Evolutionary conservation across 2,888 invertebrate genomes (phyloP).

Genomic region (Antitype chi): DNA sequence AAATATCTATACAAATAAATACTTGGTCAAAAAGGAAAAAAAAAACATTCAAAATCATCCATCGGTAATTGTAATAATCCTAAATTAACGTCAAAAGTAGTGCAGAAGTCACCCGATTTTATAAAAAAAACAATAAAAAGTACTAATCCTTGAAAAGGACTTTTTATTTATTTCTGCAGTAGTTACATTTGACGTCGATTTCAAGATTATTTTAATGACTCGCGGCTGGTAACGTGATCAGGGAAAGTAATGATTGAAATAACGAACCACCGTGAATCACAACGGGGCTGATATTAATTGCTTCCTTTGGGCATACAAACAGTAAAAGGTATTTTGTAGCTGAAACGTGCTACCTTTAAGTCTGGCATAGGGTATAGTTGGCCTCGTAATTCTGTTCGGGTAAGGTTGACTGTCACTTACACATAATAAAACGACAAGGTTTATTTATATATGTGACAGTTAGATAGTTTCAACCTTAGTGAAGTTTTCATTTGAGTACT

Average conservation of each 20-base stretch:
- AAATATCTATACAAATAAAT: no score
- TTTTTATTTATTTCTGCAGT: neutral
- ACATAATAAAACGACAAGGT: no score
- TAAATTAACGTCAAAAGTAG: no score
- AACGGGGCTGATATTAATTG: conserved; percentile 16
- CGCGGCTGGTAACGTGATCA: conserved; percentile 11
- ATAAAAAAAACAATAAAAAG: no score
- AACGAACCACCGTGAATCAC: conserved; percentile 12
- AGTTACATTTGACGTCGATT: neutral
- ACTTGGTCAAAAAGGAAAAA: no score
- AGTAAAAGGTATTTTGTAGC: neutral
- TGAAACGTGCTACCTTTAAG: neutral
- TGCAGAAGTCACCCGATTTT: no score
- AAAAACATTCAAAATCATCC: no score
- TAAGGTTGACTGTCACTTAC: neutral
- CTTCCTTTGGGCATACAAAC: neutral
- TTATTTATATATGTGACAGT: neutral
- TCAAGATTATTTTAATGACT: neutral
- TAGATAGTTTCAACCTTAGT: neutral
- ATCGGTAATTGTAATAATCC: no score
- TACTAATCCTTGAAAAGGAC: no score
- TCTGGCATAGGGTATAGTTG: neutral
- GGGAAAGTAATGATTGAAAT: conserved; percentile 8
- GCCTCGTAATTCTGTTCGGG: neutral
- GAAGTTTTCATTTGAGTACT: neutral